These are phyloP conservation scores for Benitochromis conjunctus DNA, from an alignment of 2,113 vertebrate species.

Conservation along the genomic window DNA sequence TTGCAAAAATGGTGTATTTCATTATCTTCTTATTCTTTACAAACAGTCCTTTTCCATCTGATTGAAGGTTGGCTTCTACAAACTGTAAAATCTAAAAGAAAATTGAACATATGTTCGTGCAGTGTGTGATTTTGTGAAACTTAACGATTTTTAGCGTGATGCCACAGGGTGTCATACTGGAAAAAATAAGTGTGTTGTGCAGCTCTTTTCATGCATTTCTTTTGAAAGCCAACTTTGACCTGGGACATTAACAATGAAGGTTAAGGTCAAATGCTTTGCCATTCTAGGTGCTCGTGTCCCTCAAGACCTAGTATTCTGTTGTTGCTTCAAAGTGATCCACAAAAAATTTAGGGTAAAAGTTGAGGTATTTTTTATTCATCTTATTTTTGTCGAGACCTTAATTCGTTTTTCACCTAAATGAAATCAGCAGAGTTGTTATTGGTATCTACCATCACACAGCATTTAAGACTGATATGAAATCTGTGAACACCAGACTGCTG, in stretches of 20 bases:
- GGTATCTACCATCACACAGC: neutral
- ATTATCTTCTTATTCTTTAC: neutral
- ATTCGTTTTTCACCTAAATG: neutral
- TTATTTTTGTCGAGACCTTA: neutral
- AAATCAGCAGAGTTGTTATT: neutral
- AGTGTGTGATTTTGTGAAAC: neutral
- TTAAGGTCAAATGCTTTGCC: neutral
- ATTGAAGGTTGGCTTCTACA: neutral
- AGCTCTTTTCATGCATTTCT: neutral
- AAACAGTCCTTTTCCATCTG: neutral
- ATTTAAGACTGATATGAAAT: neutral
- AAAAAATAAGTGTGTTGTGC: neutral
- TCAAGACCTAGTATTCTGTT: neutral
- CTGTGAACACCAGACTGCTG: neutral
- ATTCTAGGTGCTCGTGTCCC: neutral
- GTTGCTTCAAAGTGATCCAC: neutral
- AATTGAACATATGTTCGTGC: too few relatives aligned
- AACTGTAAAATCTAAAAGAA: neutral
- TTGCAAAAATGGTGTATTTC: neutral
- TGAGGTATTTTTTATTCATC: neutral
- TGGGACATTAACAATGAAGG: neutral
- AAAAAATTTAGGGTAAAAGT: neutral
- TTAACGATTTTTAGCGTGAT: neutral
- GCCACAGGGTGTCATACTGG: neutral
- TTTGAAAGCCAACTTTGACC: neutral